Evolutionary conservation across 2,888 invertebrate species (phyloP), one percentile per base, ranked within the genome.

Genomic region (Ochropacha duplaris): DNA sequence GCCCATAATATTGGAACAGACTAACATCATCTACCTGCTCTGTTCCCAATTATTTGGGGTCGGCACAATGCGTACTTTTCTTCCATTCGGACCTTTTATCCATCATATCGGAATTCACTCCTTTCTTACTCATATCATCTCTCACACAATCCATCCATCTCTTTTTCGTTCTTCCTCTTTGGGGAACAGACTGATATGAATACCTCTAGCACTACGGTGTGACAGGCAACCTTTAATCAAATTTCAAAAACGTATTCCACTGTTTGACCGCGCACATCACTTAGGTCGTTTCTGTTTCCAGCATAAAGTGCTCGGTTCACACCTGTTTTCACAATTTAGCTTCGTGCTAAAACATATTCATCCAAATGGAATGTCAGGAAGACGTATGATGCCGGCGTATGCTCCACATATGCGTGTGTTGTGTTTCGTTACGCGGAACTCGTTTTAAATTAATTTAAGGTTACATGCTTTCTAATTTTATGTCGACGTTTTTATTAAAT

Each of bases 371-470:
- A 58, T 49, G 66, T 66, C 71, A 69, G 61, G 34, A 66, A 68
- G 74, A 74, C 62, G 60, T 62, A 74, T 69, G 68, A 57, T 54
- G n/a, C n/a, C n/a, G n/a, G n/a, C n/a, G n/a, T n/a, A n/a, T n/a
- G 54, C 56, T 51, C 57, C 2, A 52, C 22, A 6, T 50, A 55
- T 57, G 44, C 52, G 28, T 50, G 22, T 51, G 57, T 57, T 12
- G 31, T n/a, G 2, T 49, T 51, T 22, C 50, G 16, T 19, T 8
- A 1, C 52, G 52, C 22, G 22, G 28, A 50, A n/a, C 22, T 50
- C 28, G 19, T 19, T 52, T 52, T 52, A 52, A 52, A 31, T 52
- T 52, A 52, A 52, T 34, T 52, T 52, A 22, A 14, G 19, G 31
- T 11, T 31, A 52, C 44, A 36, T 2, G 31, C 4, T n/a, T 36